Evolutionary conservation across 2,797 vertebrate species (phyloP).

Genomic region (Philypnodon macrostomus): DNA sequence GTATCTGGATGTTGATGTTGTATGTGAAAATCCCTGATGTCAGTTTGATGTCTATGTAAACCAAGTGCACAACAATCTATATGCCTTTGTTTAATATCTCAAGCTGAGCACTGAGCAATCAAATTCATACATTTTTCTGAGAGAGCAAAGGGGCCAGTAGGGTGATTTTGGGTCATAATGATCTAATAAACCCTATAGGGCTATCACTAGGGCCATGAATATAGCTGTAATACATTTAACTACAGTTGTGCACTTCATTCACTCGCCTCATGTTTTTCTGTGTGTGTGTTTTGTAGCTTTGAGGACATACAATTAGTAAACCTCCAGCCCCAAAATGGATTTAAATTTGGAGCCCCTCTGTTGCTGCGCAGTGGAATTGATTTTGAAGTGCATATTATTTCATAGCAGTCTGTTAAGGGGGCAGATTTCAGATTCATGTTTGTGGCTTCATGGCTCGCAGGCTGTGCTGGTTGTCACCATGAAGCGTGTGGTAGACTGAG

Average conservation of each 20-base stretch:
- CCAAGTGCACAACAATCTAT: not conserved
- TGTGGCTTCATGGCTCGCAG: constrained; percentile 35
- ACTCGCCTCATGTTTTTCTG: constrained; percentile 9
- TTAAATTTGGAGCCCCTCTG: constrained; percentile 32
- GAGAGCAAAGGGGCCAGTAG: constrained; percentile 13
- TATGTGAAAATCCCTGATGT: too few species aligned
- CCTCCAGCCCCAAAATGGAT: constrained; percentile 41
- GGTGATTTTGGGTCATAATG: constrained; percentile 17
- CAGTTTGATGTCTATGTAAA: constrained; percentile 4
- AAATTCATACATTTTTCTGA: not conserved
- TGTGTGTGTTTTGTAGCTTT: constrained; percentile 26
- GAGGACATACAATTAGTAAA: constrained; percentile 42
- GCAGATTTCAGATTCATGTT: constrained; percentile 43
- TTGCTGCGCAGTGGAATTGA: constrained; percentile 59
- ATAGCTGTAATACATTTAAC: constrained; percentile 16
- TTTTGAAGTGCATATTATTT: constrained; percentile 59
- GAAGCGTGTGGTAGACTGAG: constrained; percentile 28
- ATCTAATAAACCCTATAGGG: constrained; percentile 10
- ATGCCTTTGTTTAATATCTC: too few species aligned
- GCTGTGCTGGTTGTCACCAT: constrained; percentile 32
- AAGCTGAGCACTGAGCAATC: not conserved
- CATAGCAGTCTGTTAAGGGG: constrained; percentile 31
- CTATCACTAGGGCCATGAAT: constrained; percentile 11
- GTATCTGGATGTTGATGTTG: too few species aligned
- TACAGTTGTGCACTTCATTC: constrained; percentile 9